Evolutionary conservation across 2,888 invertebrate species (phyloP).

Genomic region (Nasonia oneida): DNA sequence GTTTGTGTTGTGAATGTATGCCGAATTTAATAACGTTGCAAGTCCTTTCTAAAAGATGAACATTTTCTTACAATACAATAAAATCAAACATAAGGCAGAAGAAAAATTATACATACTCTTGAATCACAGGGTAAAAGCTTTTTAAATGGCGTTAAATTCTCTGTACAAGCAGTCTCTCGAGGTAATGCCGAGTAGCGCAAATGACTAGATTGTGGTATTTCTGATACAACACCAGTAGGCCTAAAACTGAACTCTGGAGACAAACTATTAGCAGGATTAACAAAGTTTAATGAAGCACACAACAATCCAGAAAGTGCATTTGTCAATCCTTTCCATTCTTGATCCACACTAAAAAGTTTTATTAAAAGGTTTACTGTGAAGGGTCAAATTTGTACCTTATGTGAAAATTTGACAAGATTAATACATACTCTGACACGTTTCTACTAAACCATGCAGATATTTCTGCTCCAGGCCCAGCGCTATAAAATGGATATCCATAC

Average conservation of each 20-base stretch:
- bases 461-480: conserved; percentile 96
- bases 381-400: background rate
- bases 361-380: background rate
- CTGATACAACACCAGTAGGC: conserved; percentile 84
- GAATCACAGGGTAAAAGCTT: conserved; percentile 97
- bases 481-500: conserved; percentile 96
- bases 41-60: conserved; percentile 85
- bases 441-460: conserved; percentile 94
- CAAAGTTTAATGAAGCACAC: conserved; percentile 97
- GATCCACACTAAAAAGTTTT: conserved; percentile 83
- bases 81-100: conserved; percentile 7
- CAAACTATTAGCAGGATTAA: conserved; percentile 91
- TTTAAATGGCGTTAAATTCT: conserved; percentile 99
- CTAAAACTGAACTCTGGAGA: conserved; percentile 91
- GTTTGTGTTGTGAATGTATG: conserved; percentile 94
- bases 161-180: conserved; percentile 98
- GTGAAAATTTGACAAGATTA: background rate
- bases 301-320: conserved; percentile 96
- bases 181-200: conserved; percentile 94
- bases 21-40: conserved; percentile 92
- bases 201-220: conserved; percentile 79
- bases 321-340: conserved; percentile 92
- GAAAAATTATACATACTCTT: conserved; percentile 79
- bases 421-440: conserved; percentile 70
- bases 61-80: background rate